Evolutionary conservation across 2,888 invertebrate species (phyloP).

Genomic region (Brachylomia viminalis): DNA sequence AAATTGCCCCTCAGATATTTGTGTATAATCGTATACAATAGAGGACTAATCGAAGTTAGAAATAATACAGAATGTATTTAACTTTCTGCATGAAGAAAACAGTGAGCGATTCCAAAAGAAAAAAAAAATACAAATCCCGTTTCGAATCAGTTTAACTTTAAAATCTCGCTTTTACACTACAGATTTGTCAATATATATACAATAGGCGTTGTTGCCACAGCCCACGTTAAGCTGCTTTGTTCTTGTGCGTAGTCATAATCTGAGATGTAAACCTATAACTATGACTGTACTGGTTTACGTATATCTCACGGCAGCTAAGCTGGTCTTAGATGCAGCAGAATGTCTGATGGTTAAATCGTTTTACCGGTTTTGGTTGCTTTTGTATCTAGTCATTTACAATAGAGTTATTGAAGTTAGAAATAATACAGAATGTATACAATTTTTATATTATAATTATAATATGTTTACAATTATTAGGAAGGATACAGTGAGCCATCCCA

Average conservation of each 20-base stretch:
- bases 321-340: constrained; percentile 22
- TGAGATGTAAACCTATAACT: neutral
- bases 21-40: neutral
- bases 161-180: neutral
- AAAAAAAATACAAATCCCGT: neutral
- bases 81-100: neutral
- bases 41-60: neutral
- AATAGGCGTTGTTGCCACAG: constrained; percentile 25
- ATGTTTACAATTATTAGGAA: no score
- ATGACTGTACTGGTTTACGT: neutral
- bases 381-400: no score
- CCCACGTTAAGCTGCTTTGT: constrained; percentile 39
- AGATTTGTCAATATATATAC: neutral
- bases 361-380: no score
- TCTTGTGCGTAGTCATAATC: constrained; percentile 33
- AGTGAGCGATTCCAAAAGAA: neutral
- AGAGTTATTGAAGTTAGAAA: neutral
- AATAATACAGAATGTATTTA: neutral
- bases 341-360: neutral
- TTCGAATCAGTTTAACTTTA: neutral
- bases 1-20: neutral
- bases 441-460: no score
- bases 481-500: neutral
- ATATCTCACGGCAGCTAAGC: constrained; percentile 14
- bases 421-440: neutral